Evolutionary conservation across 1,140 invertebrate species (phyloP).

Genomic region (Cyclina sinensis): DNA sequence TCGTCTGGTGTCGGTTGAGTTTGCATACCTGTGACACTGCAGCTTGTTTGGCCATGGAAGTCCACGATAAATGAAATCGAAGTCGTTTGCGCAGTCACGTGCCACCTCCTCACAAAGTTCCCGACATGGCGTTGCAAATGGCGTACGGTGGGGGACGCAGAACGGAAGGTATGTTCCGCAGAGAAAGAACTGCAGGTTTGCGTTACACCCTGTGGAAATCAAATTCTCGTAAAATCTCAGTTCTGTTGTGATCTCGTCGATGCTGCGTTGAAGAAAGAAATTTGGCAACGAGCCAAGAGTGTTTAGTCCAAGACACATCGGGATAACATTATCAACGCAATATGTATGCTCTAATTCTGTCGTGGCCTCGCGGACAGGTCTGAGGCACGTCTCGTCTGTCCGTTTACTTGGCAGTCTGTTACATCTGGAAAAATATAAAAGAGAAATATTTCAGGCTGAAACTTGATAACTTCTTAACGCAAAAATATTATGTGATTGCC

Average conservation of each 20-base stretch:
- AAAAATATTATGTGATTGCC: too few relatives aligned
- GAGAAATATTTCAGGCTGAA: too few relatives aligned
- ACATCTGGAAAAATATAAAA: conserved; percentile 26
- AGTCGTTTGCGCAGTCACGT: conserved; percentile 54
- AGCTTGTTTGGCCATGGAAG: conserved; percentile 78
- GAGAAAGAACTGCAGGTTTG: conserved; percentile 70
- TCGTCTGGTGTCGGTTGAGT: neutral
- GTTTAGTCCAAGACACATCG: conserved; percentile 18
- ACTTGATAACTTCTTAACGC: too few relatives aligned
- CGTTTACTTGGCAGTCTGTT: neutral
- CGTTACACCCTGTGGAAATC: conserved; percentile 63
- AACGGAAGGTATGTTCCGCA: conserved; percentile 74
- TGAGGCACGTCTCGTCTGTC: conserved; percentile 18
- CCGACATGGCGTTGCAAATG: conserved; percentile 74
- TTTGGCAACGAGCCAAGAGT: conserved; percentile 71
- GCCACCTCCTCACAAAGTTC: conserved; percentile 73
- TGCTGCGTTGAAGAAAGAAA: conserved; percentile 73
- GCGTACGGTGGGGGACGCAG: conserved; percentile 61
- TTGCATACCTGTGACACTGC: conserved; percentile 74
- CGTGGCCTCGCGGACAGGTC: conserved; percentile 40
- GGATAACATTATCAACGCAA: conserved; percentile 24
- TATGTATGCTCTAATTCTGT: neutral
- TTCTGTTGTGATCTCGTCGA: conserved; percentile 66
- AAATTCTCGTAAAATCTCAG: conserved; percentile 66
- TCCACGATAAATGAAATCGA: conserved; percentile 61